Base-by-base conservation (phyloP, 2,888 invertebrate species). In the Mechanitis messenoides region DNA sequence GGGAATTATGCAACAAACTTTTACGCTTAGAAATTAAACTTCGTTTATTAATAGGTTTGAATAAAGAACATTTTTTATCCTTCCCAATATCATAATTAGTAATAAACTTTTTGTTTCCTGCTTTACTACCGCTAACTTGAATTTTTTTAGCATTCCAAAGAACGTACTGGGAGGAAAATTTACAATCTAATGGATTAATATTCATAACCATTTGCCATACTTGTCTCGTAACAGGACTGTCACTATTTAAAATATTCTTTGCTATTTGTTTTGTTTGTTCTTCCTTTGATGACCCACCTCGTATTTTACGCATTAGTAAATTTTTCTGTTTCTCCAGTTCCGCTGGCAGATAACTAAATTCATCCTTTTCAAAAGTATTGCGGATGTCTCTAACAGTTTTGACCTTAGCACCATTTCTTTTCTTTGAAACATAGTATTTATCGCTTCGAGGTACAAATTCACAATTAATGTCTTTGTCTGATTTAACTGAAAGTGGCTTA, bases 181-280 rank as follows among this genome's bases (percentile, higher is more conserved):
- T 56, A 59, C 81, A 72, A 12, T 71, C 70, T 60, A 83, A 75
- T 33, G 87, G 84, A 69, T 90, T 90, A 42, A 90, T 72, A 74
- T 88, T 87, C 67, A 76, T 78, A 54, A 89, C 67, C 85, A 90
- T 89, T 76, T 87, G 84, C 89, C 89, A 90, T 20, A 81, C 71
- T n/a, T 79, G 68, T 71, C 80, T 84, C 33, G 81, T 79, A 63
- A 87, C 71, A 33, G 90, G 86, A 47, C 70, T 71, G 65, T 81
- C 76, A 58, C 72, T 70, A 58, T 75, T 77, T 53, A 90, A 71
- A 33, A 89, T 73, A 63, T 75, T 81, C 71, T 71, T 78, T 12
- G 85, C 85, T 46, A 82, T 59, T 55, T 70, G 69, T 73, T 78
- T 81, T n/a, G 88, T 86, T 53, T 74, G 72, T 56, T 81, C 76